phyloP scores from a whole-genome alignment of 2,888 invertebrate species.

The Odontocolon sp. region DNA sequence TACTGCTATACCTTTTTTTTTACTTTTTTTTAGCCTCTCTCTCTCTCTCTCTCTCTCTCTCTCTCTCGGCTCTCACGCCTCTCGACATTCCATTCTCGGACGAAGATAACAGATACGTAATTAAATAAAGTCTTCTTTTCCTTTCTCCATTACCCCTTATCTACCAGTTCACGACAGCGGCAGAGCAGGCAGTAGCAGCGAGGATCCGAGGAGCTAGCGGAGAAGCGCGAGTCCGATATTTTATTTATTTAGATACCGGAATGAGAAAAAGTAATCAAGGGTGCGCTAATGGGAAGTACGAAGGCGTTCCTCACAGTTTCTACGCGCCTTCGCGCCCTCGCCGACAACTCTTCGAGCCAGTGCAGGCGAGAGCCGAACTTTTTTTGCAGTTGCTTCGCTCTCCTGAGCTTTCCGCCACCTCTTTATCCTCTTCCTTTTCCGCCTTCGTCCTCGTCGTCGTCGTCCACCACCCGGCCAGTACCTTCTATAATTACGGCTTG shows the following conservation, averaged over 20 bases:
- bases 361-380: constrained; percentile 61
- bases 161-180: constrained; percentile 71
- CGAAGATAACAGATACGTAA: constrained; percentile 69
- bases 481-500: constrained; percentile 68
- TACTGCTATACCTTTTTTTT: neutral
- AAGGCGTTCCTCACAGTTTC: constrained; percentile 65
- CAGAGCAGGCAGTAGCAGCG: constrained; percentile 40
- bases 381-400: constrained; percentile 55
- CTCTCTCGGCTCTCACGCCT: constrained; percentile 13
- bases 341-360: constrained; percentile 36
- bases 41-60: neutral
- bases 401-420: constrained; percentile 45
- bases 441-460: constrained; percentile 33
- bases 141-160: constrained; percentile 77
- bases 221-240: constrained; percentile 77
- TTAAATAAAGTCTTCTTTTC: constrained; percentile 78
- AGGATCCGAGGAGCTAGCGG: constrained; percentile 5
- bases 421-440: constrained; percentile 47
- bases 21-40: neutral
- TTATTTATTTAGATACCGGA: constrained; percentile 80
- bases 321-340: constrained; percentile 53
- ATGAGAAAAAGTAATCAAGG: constrained; percentile 81
- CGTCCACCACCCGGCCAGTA: constrained; percentile 55
- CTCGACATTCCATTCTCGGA: constrained; percentile 44
- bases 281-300: constrained; percentile 78